Base-by-base conservation (phyloP, 2,888 invertebrate genomes). In the Scaptomyza flava region DNA sequence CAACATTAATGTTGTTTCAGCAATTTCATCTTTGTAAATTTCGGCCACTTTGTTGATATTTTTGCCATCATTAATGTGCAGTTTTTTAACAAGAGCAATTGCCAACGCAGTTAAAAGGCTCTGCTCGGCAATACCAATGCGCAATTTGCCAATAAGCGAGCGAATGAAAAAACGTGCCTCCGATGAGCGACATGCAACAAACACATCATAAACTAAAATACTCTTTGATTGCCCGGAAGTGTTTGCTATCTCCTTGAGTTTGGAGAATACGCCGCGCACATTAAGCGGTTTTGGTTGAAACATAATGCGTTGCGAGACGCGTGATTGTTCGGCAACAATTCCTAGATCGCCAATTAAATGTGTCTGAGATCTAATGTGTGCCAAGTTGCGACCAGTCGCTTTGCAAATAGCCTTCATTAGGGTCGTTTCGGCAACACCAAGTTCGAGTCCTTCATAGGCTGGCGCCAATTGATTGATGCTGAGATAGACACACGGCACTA, bases 111-210 rank as follows among this genome's bases (percentile, higher is more conserved):
- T 94, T 48, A 99, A 93, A 36, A 99, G 95, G 0, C 98, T 98
- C 92, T 99, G 98, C 90, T 99, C 99, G 0, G 99, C 99, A 62
- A 99, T 93, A 0, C 99, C 99, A 81, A 99, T 98, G 48, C 99
- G 94, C 60, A 99, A 93, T 92, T 99, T 99, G 31, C 99, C 99
- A 67, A 96, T 95, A 20, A 99, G 91, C 0, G 98, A 98, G 76
- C 99, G 93, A 56, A 98, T 97, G 14, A 99, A 93, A 91, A 96
- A 99, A 56, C 97, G 94, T 0, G 98, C 97, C 92, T 99, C 99
- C 0, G 95, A 95, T 67, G 95, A 94, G 48, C 96, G 94, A 90
- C 98, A 98, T 0, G 99, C 98, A 0, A 99, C 97, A 90, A 99
- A 96, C 91, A 99, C 93, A 0, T 96, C 94, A 87, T 98, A 97